Evolutionary conservation across 2,797 vertebrate species (phyloP), one percentile per base, ranked within the genome.

Genomic region (Eulemur rubriventer): DNA sequence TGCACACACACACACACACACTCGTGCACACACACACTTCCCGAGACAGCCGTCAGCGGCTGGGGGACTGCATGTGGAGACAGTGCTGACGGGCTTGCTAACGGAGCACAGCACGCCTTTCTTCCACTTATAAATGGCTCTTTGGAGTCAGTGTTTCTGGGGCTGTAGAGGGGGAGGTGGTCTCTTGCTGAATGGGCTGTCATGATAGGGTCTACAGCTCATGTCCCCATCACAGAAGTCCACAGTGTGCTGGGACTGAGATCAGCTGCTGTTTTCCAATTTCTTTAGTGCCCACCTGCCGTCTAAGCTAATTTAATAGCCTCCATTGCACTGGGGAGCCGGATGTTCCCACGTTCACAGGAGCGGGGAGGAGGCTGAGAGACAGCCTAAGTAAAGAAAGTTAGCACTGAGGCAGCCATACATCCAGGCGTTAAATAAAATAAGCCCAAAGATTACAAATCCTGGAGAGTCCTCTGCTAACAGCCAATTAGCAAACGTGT

Each of bases 261-360:
- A 97, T 98, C 98, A 98, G 97, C 98, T 98, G 98, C 96, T 98
- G 97, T 98, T 98, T 98, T 98, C 97, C 93, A 96, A 94, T 98
- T 98, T 98, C 97, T 98, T 98, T 86, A 95, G 95, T 61, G 85
- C 93, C 98, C 96, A 97, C 98, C 98, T 98, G 98, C 98, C 98
- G 98, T 96, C 97, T 97, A 85, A 93, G 95, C 96, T 98, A 98
- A 98, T 98, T 98, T 98, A 41, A 75, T 93, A 97, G 97, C 84
- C 89, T 98, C 94, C 80, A 89, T 92, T 97, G 91, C 96, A 93
- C 93, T 97, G 92, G 97, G 78, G 87, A 97, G 72, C 96, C 22
- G 91, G 95, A 75, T 92, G 63, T 88, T 97, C 0, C 26, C 35
- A 73, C 76, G 61, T 96, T 88, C 70, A 94, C 61, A 91, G 67